These are phyloP conservation scores for Leptodactylus fallax DNA, from an alignment of 2,797 vertebrate species.

Conservation along the genomic window DNA sequence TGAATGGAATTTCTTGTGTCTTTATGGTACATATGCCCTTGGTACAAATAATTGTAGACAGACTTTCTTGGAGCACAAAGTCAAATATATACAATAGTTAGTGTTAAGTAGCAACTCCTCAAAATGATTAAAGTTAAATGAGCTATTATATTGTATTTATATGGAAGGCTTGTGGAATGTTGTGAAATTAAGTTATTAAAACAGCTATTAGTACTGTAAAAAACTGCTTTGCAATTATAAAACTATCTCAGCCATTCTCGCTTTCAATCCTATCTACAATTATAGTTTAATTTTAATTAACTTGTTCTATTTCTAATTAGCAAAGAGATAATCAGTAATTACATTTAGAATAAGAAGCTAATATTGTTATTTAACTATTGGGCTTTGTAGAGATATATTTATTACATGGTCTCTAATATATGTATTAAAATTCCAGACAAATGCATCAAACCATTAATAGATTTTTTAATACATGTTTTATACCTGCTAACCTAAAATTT, in stretches of 20 bases:
- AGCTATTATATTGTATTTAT: not conserved
- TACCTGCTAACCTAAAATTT: slow-evolving; percentile 42
- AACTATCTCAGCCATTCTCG: not conserved
- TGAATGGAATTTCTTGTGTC: slow-evolving; percentile 50
- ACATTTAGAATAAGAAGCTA: slow-evolving; percentile 19
- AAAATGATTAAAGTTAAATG: not conserved
- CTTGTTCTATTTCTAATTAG: slow-evolving; percentile 39
- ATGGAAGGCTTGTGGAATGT: not conserved
- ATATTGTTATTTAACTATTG: slow-evolving; percentile 30
- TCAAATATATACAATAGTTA: not conserved
- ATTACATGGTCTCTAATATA: not conserved
- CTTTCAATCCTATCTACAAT: slow-evolving; percentile 2
- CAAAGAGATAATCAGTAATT: slow-evolving; percentile 35
- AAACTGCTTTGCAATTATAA: slow-evolving; percentile 15
- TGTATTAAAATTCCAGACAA: not conserved
- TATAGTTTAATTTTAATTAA: slow-evolving; percentile 19
- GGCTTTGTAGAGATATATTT: not conserved
- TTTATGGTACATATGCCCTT: slow-evolving; percentile 62
- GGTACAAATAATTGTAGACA: not conserved
- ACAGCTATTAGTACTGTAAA: slow-evolving; percentile 1
- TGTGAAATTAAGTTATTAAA: slow-evolving; percentile 27
- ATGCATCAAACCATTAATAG: not conserved
- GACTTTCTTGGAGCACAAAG: not conserved
- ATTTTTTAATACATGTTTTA: not conserved
- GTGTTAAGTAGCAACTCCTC: not conserved